phyloP scores from a whole-genome alignment of 2,888 invertebrate genomes.

The Sminthurides aquaticus region DNA sequence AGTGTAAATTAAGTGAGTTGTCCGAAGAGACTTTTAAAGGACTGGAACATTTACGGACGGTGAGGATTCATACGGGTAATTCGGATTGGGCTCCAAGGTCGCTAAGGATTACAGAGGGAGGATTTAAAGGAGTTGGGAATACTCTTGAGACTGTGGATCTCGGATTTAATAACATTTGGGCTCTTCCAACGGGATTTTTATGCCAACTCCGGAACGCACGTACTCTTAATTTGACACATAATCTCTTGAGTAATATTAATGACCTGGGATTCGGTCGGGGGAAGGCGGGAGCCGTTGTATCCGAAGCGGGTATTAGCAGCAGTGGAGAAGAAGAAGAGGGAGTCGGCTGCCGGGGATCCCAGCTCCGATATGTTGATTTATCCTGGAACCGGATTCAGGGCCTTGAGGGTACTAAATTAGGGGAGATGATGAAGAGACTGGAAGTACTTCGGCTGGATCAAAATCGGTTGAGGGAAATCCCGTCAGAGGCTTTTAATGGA shows the following conservation, averaged over 20 bases:
- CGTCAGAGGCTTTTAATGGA: constrained; percentile 66
- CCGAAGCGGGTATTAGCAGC: constrained; percentile 68
- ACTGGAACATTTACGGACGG: constrained; percentile 58
- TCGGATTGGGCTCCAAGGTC: constrained; percentile 73
- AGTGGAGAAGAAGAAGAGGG: constrained; percentile 45
- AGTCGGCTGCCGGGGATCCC: constrained; percentile 40
- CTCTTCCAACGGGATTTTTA: constrained; percentile 64
- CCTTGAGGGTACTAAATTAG: constrained; percentile 63
- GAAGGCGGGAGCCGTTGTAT: background rate
- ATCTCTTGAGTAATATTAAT: constrained; percentile 68
- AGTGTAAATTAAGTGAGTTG: constrained; percentile 68
- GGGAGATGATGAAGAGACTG: constrained; percentile 62
- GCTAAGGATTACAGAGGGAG: constrained; percentile 64
- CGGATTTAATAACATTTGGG: constrained; percentile 73
- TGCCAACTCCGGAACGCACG: constrained; percentile 61
- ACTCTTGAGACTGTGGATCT: constrained; percentile 73
- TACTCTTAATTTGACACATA: constrained; percentile 64
- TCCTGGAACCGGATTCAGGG: constrained; percentile 65
- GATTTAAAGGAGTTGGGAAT: constrained; percentile 65
- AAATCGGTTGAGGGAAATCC: constrained; percentile 63
- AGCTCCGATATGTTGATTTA: constrained; percentile 55
- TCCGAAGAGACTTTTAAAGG: constrained; percentile 63
- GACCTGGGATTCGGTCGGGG: constrained; percentile 56
- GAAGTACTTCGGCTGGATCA: constrained; percentile 64
- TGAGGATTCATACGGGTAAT: constrained; percentile 66